Percentiles rank a stretch among this genome's conserved stretches.
These are phyloP conservation scores for Bostrychus sinensis DNA, from an alignment of 2,113 vertebrate species.

Conservation along the genomic window DNA sequence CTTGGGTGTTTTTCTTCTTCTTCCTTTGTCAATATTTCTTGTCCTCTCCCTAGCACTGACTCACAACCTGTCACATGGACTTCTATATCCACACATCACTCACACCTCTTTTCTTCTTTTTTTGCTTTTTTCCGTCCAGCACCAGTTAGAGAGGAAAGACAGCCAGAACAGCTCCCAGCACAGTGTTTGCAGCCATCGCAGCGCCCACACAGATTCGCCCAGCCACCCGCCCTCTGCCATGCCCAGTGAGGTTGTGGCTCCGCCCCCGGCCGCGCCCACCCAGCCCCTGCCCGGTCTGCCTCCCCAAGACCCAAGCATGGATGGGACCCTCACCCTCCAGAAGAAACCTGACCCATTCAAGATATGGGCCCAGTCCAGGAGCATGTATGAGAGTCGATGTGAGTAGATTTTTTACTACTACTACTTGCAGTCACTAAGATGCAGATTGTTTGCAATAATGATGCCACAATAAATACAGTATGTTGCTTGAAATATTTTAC, in stretches of 20 bases:
- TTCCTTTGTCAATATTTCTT: conserved; percentile 44
- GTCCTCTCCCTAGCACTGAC: conserved; percentile 42
- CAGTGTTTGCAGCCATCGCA: conserved; percentile 95
- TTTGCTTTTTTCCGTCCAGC: conserved; percentile 73
- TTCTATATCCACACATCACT: conserved; percentile 23
- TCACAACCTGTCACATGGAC: conserved; percentile 38
- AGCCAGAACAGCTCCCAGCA: conserved; percentile 98
- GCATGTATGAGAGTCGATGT: conserved; percentile 99
- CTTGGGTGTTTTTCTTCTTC: conserved; percentile 53
- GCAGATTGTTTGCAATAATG: too few relatives aligned
- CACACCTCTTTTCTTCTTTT: conserved; percentile 19
- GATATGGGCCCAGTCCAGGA: conserved; percentile 99
- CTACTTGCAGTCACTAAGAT: too few relatives aligned
- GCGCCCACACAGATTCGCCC: conserved; percentile 91
- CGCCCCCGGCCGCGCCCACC: conserved; percentile 76
- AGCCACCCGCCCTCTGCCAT: conserved; percentile 84
- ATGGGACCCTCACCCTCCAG: conserved; percentile 88
- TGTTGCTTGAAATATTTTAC: too few relatives aligned
- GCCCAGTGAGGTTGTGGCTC: conserved; percentile 71
- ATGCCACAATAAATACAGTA: too few relatives aligned
- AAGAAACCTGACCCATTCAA: conserved; percentile 99
- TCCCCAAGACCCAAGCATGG: conserved; percentile 81
- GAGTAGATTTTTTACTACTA: too few relatives aligned
- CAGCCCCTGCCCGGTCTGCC: conserved; percentile 80
- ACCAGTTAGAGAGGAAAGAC: conserved; percentile 98